These are phyloP conservation scores for Oophaga pumilio DNA, from an alignment of 2,113 vertebrate species.

Conservation along the genomic window DNA sequence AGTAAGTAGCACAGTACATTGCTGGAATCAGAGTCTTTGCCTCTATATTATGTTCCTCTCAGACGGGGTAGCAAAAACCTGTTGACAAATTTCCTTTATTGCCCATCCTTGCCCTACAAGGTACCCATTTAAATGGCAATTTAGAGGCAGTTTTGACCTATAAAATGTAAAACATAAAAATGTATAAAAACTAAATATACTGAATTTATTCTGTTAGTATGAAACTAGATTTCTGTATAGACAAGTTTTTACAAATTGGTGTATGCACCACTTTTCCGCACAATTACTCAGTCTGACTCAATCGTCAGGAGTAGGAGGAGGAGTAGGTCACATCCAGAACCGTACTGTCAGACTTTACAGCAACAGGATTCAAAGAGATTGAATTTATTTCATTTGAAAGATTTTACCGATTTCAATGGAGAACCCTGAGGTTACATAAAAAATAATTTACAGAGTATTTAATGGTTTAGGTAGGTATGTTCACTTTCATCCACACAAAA, in stretches of 20 bases:
- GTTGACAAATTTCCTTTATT: no score
- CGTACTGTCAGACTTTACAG: not conserved
- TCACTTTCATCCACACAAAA: slow-evolving; percentile 3
- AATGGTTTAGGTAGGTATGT: not conserved
- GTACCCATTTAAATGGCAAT: no score
- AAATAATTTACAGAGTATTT: no score
- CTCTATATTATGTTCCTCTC: no score
- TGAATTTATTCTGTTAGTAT: not conserved
- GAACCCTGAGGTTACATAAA: not conserved
- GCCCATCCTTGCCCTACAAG: no score
- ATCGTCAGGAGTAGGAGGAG: slow-evolving; percentile 7
- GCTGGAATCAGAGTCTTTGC: no score
- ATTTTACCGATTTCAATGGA: not conserved
- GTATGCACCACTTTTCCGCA: not conserved
- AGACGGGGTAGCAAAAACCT: no score
- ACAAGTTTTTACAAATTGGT: not conserved
- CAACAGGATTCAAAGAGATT: not conserved
- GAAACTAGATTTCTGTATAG: not conserved
- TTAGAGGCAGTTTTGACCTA: not conserved
- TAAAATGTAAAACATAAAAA: not conserved
- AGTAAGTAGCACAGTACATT: no score
- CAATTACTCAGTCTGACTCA: not conserved
- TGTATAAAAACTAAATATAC: not conserved
- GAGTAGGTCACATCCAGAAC: not conserved
- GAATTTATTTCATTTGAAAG: not conserved